Evolutionary conservation across 1,140 invertebrate species (phyloP).

Genomic region (Thalassaphorura encarpata): DNA sequence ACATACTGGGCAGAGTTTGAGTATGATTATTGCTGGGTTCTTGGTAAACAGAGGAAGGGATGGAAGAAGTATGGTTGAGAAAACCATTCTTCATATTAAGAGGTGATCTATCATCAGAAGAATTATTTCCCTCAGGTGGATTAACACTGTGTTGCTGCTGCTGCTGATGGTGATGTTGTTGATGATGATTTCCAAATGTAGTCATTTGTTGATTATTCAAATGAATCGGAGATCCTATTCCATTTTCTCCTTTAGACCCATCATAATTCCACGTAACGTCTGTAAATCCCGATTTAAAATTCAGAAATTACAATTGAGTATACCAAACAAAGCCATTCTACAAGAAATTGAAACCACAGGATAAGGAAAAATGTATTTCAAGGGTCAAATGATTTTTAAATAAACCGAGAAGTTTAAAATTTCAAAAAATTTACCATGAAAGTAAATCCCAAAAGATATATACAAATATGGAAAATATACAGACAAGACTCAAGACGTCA

Average conservation of each 20-base stretch:
- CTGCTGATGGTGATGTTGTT: slow-evolving; percentile 1
- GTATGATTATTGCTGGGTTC: too few species aligned
- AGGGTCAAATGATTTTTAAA: not conserved
- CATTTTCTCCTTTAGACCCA: slow-evolving; percentile 25
- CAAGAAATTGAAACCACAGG: too few species aligned
- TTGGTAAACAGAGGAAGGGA: too few species aligned
- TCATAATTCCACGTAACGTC: slow-evolving; percentile 23
- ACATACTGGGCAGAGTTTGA: too few species aligned
- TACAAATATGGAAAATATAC: too few species aligned
- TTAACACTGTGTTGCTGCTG: too few species aligned
- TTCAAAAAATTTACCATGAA: not conserved
- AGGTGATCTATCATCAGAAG: slow-evolving; percentile 14
- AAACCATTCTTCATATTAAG: slow-evolving; percentile 24
- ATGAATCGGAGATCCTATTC: not conserved
- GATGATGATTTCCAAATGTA: slow-evolving; percentile 25
- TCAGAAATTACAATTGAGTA: not conserved
- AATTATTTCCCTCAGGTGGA: too few species aligned
- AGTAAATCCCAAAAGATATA: not conserved
- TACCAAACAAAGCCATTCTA: too few species aligned
- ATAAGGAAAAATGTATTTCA: too few species aligned
- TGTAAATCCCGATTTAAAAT: not conserved
- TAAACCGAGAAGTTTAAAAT: not conserved
- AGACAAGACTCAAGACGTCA: too few species aligned
- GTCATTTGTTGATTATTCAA: slow-evolving; percentile 21
- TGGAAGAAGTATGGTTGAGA: slow-evolving; percentile 7